phyloP scores from a whole-genome alignment of 2,797 vertebrate species.

The Phataginus tricuspis region DNA sequence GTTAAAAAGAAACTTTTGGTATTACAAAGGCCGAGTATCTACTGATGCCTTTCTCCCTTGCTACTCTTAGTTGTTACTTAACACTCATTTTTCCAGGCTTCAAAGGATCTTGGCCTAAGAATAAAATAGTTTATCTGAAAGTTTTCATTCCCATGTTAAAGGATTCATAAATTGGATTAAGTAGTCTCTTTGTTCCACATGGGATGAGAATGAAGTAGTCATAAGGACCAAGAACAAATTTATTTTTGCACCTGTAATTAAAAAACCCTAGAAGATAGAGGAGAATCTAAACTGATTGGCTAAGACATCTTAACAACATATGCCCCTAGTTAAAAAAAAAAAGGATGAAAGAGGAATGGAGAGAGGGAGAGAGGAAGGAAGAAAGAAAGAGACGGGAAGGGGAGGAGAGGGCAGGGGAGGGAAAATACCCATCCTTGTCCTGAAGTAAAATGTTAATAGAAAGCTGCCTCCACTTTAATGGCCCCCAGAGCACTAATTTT shows the following conservation, averaged over 20 bases:
- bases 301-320: conserved; percentile 39
- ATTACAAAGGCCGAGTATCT: background rate
- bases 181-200: background rate
- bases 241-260: conserved; percentile 37
- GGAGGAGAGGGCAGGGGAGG: no score
- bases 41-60: background rate
- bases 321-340: conserved; percentile 7
- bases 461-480: background rate
- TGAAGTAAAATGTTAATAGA: conserved; percentile 10
- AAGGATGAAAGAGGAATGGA: background rate
- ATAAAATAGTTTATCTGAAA: background rate
- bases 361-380: background rate
- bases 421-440: background rate
- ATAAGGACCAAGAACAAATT: conserved; percentile 2
- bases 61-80: background rate
- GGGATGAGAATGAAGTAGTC: background rate
- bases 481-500: conserved; percentile 4
- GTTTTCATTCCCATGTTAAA: conserved; percentile 9
- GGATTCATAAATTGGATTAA: conserved; percentile 13
- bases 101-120: background rate
- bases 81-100: background rate
- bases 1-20: background rate
- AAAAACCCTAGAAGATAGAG: conserved; percentile 35
- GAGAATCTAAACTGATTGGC: conserved; percentile 10
- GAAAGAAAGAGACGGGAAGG: no score